Evolutionary conservation across 2,113 vertebrate species (phyloP).

Genomic region (Procavia capensis): DNA sequence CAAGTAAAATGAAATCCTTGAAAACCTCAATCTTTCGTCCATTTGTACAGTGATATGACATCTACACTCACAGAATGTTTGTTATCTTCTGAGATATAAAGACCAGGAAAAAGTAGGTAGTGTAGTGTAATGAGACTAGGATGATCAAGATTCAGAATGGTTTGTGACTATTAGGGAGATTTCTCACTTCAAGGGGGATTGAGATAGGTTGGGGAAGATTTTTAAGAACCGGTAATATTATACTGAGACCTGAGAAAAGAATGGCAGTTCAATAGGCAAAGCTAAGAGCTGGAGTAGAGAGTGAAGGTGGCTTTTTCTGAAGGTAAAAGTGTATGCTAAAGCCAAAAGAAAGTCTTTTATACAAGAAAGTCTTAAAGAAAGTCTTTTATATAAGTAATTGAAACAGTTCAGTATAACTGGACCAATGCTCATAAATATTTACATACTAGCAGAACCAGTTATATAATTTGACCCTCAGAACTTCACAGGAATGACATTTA

Average conservation of each 20-base stretch:
- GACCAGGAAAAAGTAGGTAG: background rate
- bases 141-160: background rate
- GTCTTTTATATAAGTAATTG: no score
- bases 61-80: background rate
- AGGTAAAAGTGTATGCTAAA: background rate
- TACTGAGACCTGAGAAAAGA: background rate
- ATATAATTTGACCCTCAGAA: background rate
- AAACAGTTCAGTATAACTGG: background rate
- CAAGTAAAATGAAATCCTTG: no score
- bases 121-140: background rate
- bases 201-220: background rate
- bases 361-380: accelerated
- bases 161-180: background rate
- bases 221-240: background rate
- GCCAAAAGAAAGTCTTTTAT: background rate
- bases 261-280: background rate
- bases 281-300: background rate
- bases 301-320: background rate
- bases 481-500: background rate
- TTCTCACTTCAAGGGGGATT: background rate
- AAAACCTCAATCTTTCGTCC: no score
- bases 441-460: background rate
- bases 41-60: no score
- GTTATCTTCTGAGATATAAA: background rate
- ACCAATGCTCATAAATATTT: background rate